Conservation (phyloP, 53 echinoderm and acorn worm species). For the Luidia sarsii region DNA sequence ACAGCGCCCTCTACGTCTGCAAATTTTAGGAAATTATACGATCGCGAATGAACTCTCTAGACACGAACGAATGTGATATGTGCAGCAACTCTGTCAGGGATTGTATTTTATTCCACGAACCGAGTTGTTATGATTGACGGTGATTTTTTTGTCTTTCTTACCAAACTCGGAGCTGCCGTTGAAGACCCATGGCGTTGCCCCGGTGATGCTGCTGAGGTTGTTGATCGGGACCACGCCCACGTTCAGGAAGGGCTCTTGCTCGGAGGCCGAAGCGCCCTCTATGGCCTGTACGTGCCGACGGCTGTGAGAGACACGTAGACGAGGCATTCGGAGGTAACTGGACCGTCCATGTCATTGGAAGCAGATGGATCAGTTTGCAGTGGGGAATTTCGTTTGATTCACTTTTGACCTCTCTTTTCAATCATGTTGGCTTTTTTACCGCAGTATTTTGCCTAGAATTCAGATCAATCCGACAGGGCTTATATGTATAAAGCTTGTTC, state of each 20-base stretch:
- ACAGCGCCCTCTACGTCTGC: slow-evolving; percentile 62
- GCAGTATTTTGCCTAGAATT: too few species aligned
- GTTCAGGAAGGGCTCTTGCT: slow-evolving; percentile 56
- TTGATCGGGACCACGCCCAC: slow-evolving; percentile 39
- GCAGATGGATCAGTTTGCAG: too few species aligned
- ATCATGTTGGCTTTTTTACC: too few species aligned
- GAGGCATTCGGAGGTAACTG: not conserved
- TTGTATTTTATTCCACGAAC: too few species aligned
- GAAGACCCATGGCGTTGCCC: slow-evolving; percentile 45
- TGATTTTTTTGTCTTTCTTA: too few species aligned
- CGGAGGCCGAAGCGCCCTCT: slow-evolving; percentile 34
- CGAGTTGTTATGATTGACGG: too few species aligned
- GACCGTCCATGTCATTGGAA: not conserved
- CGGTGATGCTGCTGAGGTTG: slow-evolving; percentile 49
- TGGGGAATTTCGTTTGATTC: too few species aligned
- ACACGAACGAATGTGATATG: too few species aligned
- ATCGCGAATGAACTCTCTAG: not conserved
- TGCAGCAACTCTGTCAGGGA: too few species aligned
- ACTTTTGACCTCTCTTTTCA: too few species aligned
- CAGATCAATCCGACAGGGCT: too few species aligned
- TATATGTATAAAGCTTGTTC: too few species aligned
- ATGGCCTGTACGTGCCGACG: slow-evolving; percentile 13
- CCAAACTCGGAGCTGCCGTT: slow-evolving; percentile 51
- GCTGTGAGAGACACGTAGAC: not conserved
- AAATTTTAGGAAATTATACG: not conserved